Base-by-base conservation (phyloP, 1,140 invertebrate species). In the Adelges cooleyi region DNA sequence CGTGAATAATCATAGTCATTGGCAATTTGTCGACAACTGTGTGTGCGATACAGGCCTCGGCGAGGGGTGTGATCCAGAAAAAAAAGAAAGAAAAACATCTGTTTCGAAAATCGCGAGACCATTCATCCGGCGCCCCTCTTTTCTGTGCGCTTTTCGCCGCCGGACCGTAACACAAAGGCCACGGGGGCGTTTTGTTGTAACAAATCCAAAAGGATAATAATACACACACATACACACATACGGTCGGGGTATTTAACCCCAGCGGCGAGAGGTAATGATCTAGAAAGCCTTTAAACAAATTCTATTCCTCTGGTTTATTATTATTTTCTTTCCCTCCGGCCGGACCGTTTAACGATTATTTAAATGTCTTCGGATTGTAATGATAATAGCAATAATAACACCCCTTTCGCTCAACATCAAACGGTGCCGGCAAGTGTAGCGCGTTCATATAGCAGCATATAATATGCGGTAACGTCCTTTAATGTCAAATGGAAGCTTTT, bases 251-350 rank as follows among this genome's bases (percentile, higher is more conserved):
- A n/a, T 17, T 11, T 17, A 17, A 33, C 29, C 29, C 29, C 29
- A 33, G 29, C 29, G 29, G 29, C 56, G 27, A 8, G 40, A 62
- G 23, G 56, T 62, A 62, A 62, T 62, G 56, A 62, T 62, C 56
- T 33, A 48, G 56, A 62, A 62, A 62, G 56, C 38, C 56, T 62
- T 62, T 62, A 62, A 62, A 62, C 42, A 27, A 62, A 62, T 62
- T 62, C 27, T 46, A 22, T 38, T 59, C 38, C 40, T 27, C 36
- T 13, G 56, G 42, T 62, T 62, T 62, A 48, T 59, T 62, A 62
- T 38, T 33, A 11, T 22, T 59, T 27, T 62, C 25, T 46, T 29
- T 20, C 2, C 42, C 25, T 59, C 11, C 18, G 23, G 25, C 0
- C 42, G 13, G 20, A 25, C 25, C 40, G 25, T 48, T 46, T 62